These are phyloP conservation scores for Marronus borbonicus DNA, from an alignment of 2,888 invertebrate genomes.

Conservation along the genomic window DNA sequence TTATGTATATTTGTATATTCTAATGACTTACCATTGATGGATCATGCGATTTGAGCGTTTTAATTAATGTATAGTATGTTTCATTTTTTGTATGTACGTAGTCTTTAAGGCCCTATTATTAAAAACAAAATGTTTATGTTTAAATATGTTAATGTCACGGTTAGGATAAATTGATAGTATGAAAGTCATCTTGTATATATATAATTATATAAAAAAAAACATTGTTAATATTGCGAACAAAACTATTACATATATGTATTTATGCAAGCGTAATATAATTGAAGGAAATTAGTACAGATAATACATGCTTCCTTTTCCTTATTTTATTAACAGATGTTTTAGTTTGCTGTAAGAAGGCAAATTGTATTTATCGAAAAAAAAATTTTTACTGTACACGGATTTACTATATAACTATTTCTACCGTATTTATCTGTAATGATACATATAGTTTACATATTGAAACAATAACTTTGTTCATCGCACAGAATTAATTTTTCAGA, in stretches of 20 bases:
- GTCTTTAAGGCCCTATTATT: conserved; percentile 18
- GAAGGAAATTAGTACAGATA: conserved; percentile 31
- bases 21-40: conserved; percentile 32
- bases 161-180: conserved; percentile 35
- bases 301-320: not conserved
- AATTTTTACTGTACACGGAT: too few relatives aligned
- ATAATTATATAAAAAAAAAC: not conserved
- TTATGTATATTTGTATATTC: conserved; percentile 46
- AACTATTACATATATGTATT: conserved; percentile 36
- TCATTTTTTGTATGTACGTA: conserved; percentile 32
- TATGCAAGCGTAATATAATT: conserved; percentile 36
- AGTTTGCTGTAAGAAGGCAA: not conserved
- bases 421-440: too few relatives aligned
- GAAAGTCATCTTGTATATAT: conserved; percentile 44
- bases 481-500: too few relatives aligned
- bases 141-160: conserved; percentile 34
- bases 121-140: conserved; percentile 31
- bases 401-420: too few relatives aligned
- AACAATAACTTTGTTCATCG: too few relatives aligned
- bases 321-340: conserved; percentile 6
- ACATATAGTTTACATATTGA: too few relatives aligned
- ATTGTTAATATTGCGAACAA: conserved; percentile 46
- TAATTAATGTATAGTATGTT: conserved; percentile 37
- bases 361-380: too few relatives aligned
- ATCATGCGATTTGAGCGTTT: conserved; percentile 17